A percentile compares a stretch with the other conserved stretches of the same genome.
phyloP scores from a whole-genome alignment of 2,797 vertebrate species.

The Ambastaia sidthimunki region DNA sequence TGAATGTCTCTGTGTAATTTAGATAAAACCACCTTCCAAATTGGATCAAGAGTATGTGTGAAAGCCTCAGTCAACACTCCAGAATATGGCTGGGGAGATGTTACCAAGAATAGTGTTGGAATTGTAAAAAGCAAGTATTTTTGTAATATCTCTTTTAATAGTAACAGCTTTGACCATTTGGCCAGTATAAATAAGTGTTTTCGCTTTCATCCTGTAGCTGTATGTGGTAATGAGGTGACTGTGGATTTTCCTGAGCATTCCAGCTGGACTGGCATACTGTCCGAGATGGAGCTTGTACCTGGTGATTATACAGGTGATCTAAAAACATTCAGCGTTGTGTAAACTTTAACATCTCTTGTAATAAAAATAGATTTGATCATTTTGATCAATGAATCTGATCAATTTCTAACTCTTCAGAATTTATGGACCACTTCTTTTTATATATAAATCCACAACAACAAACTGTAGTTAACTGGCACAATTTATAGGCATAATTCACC shows the following conservation, averaged over 20 bases:
- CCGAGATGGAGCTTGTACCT: conserved; percentile 41
- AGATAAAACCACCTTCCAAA: neutral
- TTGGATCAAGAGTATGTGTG: conserved; percentile 23
- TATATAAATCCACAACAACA: too few relatives aligned
- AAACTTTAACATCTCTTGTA: too few relatives aligned
- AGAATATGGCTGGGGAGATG: conserved; percentile 27
- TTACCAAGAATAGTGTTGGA: conserved; percentile 27
- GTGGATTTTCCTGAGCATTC: conserved; percentile 47
- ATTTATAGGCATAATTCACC: too few relatives aligned
- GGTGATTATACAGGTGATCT: conserved; percentile 37
- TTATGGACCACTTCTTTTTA: too few relatives aligned
- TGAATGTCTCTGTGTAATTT: neutral
- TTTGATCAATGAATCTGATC: neutral
- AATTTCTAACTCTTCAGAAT: too few relatives aligned
- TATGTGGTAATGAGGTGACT: conserved; percentile 7
- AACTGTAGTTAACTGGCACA: too few relatives aligned
- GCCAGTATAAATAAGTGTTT: neutral
- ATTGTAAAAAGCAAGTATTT: conserved; percentile 36
- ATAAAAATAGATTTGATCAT: neutral
- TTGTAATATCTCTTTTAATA: conserved; percentile 9
- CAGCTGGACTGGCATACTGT: conserved; percentile 35
- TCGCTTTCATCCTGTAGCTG: neutral
- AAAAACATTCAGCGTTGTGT: neutral
- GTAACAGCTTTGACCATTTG: neutral
- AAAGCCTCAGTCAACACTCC: conserved; percentile 12